Evolutionary conservation across 2,888 invertebrate genomes (phyloP), one percentile per base, ranked within the genome.

Genomic region (Cosmia pyralina): DNA sequence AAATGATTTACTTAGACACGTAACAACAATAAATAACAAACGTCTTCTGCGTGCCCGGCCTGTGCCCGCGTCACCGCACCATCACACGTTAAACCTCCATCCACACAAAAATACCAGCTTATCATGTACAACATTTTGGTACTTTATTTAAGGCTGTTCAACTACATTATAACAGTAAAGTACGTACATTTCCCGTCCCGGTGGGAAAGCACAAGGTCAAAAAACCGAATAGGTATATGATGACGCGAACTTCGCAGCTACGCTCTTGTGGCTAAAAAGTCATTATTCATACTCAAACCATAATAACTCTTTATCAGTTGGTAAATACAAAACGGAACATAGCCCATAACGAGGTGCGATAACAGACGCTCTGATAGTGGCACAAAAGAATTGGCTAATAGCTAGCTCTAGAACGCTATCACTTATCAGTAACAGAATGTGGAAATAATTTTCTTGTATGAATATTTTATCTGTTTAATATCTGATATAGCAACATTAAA

Each of bases 331-430:
- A 85, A 85, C 82, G 83, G 83, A 81, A 84, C 85, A 84, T 75
- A 86, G 76, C 63, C 72, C 75, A 79, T 83, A 83, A 85, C 81
- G 68, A 84, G 75, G 67, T 64, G 58, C 86, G 89, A 90, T 91
- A 90, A 88, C 84, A 83, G 46, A 77, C 62, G 50, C 17, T 60
- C 79, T 86, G 88, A 91, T 89, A 90, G 78, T 72, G 77, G 75
- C 77, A 88, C 87, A 87, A 90, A 90, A 90, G 88, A 89, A 90
- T 88, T 87, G 84, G 64, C 66, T 79, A 69, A 81, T 68, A 34
- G 34, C 34, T 34, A 34, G 50, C 44, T 66, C 46, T 80, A 79
- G 85, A 79, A 72, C 62, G 63, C 52, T 41, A 41, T 41, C 41
- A 41, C 7, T 86, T 81, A 82, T 83, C 79, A 70, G 57, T 4